A percentile compares a stretch with the other conserved stretches of the same genome.
phyloP scores from a whole-genome alignment of 2,113 vertebrate species.

The Eptesicus fuscus region DNA sequence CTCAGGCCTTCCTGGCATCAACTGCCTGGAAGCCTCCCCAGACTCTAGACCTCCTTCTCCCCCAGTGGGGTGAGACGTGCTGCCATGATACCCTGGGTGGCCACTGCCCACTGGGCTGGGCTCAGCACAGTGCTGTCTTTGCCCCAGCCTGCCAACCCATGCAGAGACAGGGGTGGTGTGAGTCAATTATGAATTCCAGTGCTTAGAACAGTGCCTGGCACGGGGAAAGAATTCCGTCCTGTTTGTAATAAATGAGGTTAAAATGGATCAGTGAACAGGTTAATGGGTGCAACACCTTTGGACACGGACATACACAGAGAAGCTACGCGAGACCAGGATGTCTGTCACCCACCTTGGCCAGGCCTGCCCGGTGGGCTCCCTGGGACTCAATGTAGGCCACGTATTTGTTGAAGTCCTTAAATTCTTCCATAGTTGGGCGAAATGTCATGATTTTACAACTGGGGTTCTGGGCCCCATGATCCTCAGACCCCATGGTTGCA shows the following conservation, averaged over 20 bases:
- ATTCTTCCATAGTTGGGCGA: slow-evolving; percentile 94
- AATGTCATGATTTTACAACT: slow-evolving; percentile 99
- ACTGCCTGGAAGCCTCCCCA: background rate
- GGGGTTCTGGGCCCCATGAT: slow-evolving; percentile 85
- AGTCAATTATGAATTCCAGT: background rate
- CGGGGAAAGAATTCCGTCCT: rapidly evolving
- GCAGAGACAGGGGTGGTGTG: rapidly evolving
- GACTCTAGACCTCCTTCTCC: background rate
- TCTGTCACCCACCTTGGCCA: slow-evolving; percentile 90
- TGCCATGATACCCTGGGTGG: background rate
- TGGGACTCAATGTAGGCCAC: slow-evolving; percentile 95
- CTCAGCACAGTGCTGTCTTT: background rate
- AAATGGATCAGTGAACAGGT: rapidly evolving
- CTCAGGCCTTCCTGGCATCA: background rate
- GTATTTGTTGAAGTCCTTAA: slow-evolving; percentile 93
- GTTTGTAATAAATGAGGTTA: rapidly evolving
- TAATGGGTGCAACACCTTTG: rapidly evolving
- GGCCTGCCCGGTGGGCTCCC: slow-evolving; percentile 94
- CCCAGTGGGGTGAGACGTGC: background rate
- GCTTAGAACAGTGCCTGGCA: background rate
- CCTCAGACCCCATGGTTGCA: slow-evolving; percentile 84
- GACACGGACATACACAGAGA: background rate
- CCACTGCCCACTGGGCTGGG: background rate
- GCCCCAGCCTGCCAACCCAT: background rate
- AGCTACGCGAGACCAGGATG: rapidly evolving